These are phyloP conservation scores for Austrofundulus limnaeus DNA, from an alignment of 2,113 vertebrate genomes.

Conservation along the genomic window DNA sequence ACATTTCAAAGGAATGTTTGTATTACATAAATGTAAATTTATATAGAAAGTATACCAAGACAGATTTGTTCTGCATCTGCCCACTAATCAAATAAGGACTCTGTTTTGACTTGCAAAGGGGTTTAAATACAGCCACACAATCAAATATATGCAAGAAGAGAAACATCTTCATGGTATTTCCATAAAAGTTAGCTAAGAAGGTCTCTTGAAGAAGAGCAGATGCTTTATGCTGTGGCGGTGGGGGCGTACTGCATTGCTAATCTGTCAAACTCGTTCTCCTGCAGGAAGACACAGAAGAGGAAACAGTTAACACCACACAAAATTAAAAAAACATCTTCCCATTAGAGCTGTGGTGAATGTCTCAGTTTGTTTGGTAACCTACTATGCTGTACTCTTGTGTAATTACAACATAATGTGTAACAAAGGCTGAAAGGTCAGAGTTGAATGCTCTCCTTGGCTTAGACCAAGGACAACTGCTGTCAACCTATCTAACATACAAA, in stretches of 20 bases:
- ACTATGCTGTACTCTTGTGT: constrained; percentile 3
- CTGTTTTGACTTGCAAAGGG: constrained; percentile 1
- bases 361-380: constrained; percentile 25
- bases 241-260: constrained; percentile 88
- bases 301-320: constrained; percentile 20
- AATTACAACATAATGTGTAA: constrained; percentile 24
- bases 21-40: constrained; percentile 41
- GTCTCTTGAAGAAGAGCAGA: neutral
- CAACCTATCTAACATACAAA: no score
- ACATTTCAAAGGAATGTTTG: constrained; percentile 53
- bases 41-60: neutral
- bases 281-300: constrained; percentile 16
- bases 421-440: constrained; percentile 35
- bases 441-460: constrained; percentile 31
- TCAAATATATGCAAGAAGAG: constrained; percentile 14
- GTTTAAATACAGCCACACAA: constrained; percentile 35
- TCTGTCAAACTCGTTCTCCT: constrained; percentile 97
- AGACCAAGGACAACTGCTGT: constrained; percentile 30
- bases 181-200: constrained; percentile 1
- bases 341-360: constrained; percentile 25
- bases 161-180: constrained; percentile 6
- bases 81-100: neutral
- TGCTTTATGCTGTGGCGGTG: constrained; percentile 71
- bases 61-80: neutral
- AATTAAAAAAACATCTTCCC: constrained; percentile 15